Evolutionary conservation across 2,797 vertebrate species (phyloP).

Genomic region (Sarcophilus harrisii): DNA sequence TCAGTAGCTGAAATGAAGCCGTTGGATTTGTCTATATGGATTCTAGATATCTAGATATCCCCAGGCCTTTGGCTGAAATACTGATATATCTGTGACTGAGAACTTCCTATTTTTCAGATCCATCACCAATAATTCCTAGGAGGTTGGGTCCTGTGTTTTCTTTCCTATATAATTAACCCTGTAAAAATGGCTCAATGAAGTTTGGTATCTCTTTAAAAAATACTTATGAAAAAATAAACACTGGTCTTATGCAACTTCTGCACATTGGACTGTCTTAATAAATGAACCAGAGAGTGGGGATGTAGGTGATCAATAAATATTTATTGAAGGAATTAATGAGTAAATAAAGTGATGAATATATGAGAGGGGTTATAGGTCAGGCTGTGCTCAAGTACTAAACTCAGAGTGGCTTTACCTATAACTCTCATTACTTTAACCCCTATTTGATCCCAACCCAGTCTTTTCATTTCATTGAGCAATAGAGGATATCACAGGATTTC

Average conservation of each 20-base stretch:
- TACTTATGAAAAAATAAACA: not conserved
- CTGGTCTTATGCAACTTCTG: not conserved
- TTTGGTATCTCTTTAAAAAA: not conserved
- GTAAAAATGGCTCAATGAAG: not conserved
- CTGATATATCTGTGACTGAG: not conserved
- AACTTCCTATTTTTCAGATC: not conserved
- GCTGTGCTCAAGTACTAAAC: too few relatives aligned
- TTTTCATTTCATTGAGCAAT: too few relatives aligned
- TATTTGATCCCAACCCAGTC: too few relatives aligned
- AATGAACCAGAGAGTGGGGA: not conserved
- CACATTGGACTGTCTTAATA: not conserved
- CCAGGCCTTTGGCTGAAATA: not conserved
- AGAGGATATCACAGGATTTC: too few relatives aligned
- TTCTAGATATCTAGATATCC: not conserved
- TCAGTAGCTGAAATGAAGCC: not conserved
- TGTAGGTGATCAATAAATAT: too few relatives aligned
- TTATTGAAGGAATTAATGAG: too few relatives aligned
- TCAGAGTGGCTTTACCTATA: too few relatives aligned
- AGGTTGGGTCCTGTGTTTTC: too few relatives aligned
- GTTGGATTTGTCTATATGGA: not conserved
- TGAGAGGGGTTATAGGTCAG: too few relatives aligned
- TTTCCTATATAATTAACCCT: too few relatives aligned
- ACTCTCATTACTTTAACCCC: too few relatives aligned
- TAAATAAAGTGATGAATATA: too few relatives aligned
- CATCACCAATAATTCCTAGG: not conserved